Evolutionary conservation across 2,888 invertebrate genomes (phyloP).

Genomic region (Poecilus cupreus): DNA sequence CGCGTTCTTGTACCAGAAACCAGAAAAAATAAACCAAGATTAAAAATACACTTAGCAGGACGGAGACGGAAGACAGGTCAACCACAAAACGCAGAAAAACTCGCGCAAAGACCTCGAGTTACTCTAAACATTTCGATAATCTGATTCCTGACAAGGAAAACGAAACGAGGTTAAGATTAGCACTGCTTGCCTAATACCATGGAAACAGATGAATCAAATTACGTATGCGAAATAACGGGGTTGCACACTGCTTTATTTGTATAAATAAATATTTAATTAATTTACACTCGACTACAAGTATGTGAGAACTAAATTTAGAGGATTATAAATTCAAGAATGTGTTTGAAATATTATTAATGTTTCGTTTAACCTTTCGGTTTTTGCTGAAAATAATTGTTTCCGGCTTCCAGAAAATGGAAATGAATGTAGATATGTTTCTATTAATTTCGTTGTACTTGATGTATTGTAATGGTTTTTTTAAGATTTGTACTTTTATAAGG

Average conservation of each 20-base stretch:
- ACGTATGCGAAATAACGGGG: neutral
- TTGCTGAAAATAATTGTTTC: conserved; percentile 12
- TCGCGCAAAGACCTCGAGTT: neutral
- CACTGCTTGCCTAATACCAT: neutral
- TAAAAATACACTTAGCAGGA: conserved; percentile 21
- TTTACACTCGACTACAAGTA: neutral
- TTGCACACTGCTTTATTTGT: neutral
- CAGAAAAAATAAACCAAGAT: conserved; percentile 41
- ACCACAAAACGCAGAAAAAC: neutral
- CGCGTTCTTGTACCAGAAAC: conserved; percentile 28
- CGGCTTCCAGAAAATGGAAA: conserved; percentile 2
- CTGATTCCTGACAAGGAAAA: neutral
- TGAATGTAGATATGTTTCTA: neutral
- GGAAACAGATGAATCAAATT: neutral
- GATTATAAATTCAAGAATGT: neutral
- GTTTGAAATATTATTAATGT: neutral
- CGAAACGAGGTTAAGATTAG: neutral
- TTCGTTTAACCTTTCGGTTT: neutral
- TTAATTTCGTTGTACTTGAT: neutral
- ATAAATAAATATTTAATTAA: neutral
- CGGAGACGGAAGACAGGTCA: neutral
- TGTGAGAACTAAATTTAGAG: neutral
- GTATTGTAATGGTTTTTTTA: neutral
- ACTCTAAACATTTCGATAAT: neutral
- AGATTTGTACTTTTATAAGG: neutral